These are phyloP conservation scores for Zoanthus gigantus DNA, from an alignment of 92 coral and sea anemone species.

Conservation along the genomic window DNA sequence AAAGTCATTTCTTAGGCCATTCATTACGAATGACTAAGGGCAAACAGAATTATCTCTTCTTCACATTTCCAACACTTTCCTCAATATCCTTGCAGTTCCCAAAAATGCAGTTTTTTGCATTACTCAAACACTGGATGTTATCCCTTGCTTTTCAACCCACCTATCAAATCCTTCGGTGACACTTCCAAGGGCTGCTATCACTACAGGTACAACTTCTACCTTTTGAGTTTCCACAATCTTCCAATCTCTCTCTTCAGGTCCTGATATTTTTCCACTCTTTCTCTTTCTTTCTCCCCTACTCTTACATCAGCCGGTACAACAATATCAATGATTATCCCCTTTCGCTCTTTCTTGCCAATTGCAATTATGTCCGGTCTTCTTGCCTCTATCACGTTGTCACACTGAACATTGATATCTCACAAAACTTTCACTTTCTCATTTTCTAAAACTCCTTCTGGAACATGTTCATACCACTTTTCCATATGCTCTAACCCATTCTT, in stretches of 20 bases:
- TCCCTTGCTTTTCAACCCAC: background rate
- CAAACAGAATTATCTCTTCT: background rate
- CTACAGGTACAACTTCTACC: no score
- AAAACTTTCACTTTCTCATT: background rate
- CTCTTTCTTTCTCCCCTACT: background rate
- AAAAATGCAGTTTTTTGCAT: background rate
- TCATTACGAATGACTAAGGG: background rate
- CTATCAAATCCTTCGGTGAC: background rate
- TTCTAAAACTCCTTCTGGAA: background rate
- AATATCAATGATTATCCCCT: background rate
- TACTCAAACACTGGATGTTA: background rate
- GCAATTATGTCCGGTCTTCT: no score
- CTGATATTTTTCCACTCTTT: background rate
- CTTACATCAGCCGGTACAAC: background rate
- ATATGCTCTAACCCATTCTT: slow-evolving; percentile 1
- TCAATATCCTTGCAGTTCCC: background rate
- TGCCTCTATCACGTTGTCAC: no score
- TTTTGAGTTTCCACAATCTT: background rate
- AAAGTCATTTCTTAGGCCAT: background rate
- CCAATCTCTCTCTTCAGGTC: no score
- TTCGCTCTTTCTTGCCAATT: no score
- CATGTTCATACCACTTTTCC: background rate
- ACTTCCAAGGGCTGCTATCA: background rate
- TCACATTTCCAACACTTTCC: background rate
- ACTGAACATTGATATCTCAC: background rate